A percentile compares a stretch with the other conserved stretches of the same genome.
Evolutionary conservation across 1,140 invertebrate genomes (phyloP).

Genomic region (Streblospio benedicti): DNA sequence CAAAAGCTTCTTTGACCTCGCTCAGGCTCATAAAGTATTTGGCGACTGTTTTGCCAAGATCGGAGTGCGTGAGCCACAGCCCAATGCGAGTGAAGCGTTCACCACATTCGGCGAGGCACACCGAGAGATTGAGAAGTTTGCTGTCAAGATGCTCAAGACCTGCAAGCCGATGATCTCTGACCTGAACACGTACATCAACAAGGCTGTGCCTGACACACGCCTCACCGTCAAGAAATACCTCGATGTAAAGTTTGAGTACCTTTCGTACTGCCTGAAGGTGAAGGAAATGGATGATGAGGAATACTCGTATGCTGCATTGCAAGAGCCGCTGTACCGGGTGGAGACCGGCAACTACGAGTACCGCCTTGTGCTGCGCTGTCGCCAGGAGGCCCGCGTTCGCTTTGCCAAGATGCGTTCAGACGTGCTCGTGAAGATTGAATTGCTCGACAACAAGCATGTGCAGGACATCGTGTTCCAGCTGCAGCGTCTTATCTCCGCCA

Average conservation of each 20-base stretch:
- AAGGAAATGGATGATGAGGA: slow-evolving; percentile 98
- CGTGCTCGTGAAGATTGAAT: slow-evolving; percentile 91
- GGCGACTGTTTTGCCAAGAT: slow-evolving; percentile 90
- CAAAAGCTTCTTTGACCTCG: slow-evolving; percentile 63
- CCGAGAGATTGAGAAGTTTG: slow-evolving; percentile 81
- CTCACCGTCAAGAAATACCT: slow-evolving; percentile 93
- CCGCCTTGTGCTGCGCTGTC: slow-evolving; percentile 82
- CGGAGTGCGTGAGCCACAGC: slow-evolving; percentile 89
- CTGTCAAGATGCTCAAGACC: slow-evolving; percentile 79
- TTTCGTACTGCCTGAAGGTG: slow-evolving; percentile 93
- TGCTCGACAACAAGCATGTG: slow-evolving; percentile 93
- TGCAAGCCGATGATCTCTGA: slow-evolving; percentile 89
- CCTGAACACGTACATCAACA: slow-evolving; percentile 89
- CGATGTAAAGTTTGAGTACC: slow-evolving; percentile 95
- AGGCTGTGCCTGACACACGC: slow-evolving; percentile 95
- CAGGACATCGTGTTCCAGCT: slow-evolving; percentile 83
- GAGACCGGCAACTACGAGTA: slow-evolving; percentile 99
- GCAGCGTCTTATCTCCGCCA: slow-evolving; percentile 65
- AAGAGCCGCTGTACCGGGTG: slow-evolving; percentile 91
- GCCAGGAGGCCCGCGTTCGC: slow-evolving; percentile 79
- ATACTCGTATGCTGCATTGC: slow-evolving; percentile 77
- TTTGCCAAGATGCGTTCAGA: slow-evolving; percentile 90
- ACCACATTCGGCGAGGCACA: slow-evolving; percentile 91
- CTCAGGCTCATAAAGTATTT: slow-evolving; percentile 69
- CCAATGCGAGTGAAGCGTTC: slow-evolving; percentile 89